Conservation (phyloP, 2,888 invertebrate genomes). For the Mythimna impura region DNA sequence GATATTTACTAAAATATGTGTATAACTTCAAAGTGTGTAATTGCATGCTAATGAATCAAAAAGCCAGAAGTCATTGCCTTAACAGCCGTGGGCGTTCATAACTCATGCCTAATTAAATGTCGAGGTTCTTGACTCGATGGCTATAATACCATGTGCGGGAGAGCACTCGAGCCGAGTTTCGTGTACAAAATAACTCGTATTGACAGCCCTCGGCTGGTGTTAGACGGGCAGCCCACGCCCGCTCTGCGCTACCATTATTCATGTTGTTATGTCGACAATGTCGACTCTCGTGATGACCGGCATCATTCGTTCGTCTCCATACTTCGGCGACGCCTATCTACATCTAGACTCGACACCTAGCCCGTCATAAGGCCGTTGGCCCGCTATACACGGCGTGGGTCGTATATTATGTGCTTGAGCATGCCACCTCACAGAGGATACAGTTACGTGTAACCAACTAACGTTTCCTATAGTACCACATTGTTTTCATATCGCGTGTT, state of each 20-base stretch:
- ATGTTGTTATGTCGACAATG: constrained; percentile 71
- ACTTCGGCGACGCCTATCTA: constrained; percentile 67
- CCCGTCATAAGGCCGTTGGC: constrained; percentile 82
- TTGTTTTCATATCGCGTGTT: constrained; percentile 80
- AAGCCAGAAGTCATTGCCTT: constrained; percentile 84
- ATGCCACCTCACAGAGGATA: constrained; percentile 76
- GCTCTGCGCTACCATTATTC: constrained; percentile 69
- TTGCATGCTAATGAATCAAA: constrained; percentile 83
- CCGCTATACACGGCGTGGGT: constrained; percentile 83
- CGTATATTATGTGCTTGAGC: constrained; percentile 75
- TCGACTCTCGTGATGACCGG: constrained; percentile 60
- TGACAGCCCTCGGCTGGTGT: constrained; percentile 57
- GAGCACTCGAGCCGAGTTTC: constrained; percentile 65
- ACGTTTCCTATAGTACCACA: constrained; percentile 79
- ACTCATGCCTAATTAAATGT: constrained; percentile 86
- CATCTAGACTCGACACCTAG: constrained; percentile 76
- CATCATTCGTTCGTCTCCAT: constrained; percentile 70
- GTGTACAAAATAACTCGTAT: constrained; percentile 70
- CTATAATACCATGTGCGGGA: constrained; percentile 67
- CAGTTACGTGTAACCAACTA: constrained; percentile 78
- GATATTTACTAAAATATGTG: constrained; percentile 55
- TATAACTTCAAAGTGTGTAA: constrained; percentile 66
- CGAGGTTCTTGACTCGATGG: constrained; percentile 84
- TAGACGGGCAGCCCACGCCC: constrained; percentile 65
- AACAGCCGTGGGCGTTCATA: constrained; percentile 83